Evolutionary conservation across 2,113 vertebrate genomes (phyloP).

Genomic region (Malurus melanocephalus): DNA sequence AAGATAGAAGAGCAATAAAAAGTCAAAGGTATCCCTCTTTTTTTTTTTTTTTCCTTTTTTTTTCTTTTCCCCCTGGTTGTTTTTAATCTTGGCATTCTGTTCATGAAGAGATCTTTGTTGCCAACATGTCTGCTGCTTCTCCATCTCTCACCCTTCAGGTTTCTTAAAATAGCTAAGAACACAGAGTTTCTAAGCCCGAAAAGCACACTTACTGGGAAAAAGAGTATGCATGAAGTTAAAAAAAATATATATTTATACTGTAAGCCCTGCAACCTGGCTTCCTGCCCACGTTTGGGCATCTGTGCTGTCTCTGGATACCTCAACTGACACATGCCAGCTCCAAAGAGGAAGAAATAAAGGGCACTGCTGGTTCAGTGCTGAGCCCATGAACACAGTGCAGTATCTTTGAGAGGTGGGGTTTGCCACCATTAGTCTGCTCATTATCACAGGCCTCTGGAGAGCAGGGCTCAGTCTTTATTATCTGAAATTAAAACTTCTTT

Average conservation of each 20-base stretch:
- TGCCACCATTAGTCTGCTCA: conserved; percentile 23
- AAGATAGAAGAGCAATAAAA: conserved; percentile 42
- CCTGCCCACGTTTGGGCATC: conserved; percentile 57
- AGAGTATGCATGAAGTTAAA: conserved; percentile 44
- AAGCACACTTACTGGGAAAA: conserved; percentile 51
- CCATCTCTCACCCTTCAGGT: conserved; percentile 47
- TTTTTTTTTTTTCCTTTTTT: background rate
- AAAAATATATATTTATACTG: conserved; percentile 59
- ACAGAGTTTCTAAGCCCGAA: conserved; percentile 49
- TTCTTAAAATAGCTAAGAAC: conserved; percentile 68
- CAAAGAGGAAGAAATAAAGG: conserved; percentile 48
- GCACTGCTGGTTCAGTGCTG: conserved; percentile 31
- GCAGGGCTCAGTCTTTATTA: background rate
- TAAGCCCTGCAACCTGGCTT: conserved; percentile 54
- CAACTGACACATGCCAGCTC: conserved; percentile 44
- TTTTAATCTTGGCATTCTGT: conserved; percentile 59
- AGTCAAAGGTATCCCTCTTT: conserved; percentile 39
- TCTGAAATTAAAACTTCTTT: conserved; percentile 41
- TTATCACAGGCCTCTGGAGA: conserved; percentile 33
- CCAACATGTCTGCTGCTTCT: conserved; percentile 58
- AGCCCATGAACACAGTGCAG: background rate
- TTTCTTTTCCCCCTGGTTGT: background rate
- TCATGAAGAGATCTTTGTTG: conserved; percentile 39
- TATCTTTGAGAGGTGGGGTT: background rate
- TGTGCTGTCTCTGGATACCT: conserved; percentile 64